Base-by-base conservation (phyloP, 2,888 invertebrate species). In the Glyphotaelius pellucidus region DNA sequence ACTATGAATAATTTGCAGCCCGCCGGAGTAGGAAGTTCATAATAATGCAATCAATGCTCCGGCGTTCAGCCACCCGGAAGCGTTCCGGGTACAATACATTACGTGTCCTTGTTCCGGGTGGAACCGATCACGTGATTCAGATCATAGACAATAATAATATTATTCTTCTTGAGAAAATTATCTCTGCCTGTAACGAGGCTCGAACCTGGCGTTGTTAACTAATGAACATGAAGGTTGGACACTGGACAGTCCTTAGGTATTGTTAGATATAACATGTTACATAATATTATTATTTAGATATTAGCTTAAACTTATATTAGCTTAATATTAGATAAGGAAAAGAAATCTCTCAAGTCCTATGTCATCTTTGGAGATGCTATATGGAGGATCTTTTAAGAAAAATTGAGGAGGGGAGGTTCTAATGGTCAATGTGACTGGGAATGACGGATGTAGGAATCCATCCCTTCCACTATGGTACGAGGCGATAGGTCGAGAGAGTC, bases 21-120 rank as follows among this genome's bases (percentile, higher is more conserved):
- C 15, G 85, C 12, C 14, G n/a, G n/a, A n/a, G 38, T n/a, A 32
- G 38, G 85, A 38, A 85, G 38, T 85, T 85, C 42, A n/a, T 38
- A 85, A 85, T 85, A 85, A 38, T 85, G 85, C 85, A 85, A 85
- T 85, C 38, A 85, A 85, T 85, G 85, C 35, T 85, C n/a, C 42
- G 2, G 38, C 35, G 38, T n/a, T n/a, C 38, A 85, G 25, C 85
- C 85, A 85, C 38, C 85, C 38, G 35, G 38, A 85, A 85, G 14
- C 38, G 35, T 85, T 38, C 35, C 15, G 31, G 85, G 42, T 25
- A 38, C 25, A 85, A 35, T 38, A 42, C 38, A 85, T 42, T 85
- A 85, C 85, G 85, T 38, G 35, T 35, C 35, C 85, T 12, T 85
- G 42, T 85, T 85, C 85, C 38, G 85, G n/a, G n/a, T 12, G 12